Percentiles rank a stretch among this genome's conserved stretches.
Conservation (phyloP, 1,140 invertebrate genomes). For the Cephus cinctus region DNA sequence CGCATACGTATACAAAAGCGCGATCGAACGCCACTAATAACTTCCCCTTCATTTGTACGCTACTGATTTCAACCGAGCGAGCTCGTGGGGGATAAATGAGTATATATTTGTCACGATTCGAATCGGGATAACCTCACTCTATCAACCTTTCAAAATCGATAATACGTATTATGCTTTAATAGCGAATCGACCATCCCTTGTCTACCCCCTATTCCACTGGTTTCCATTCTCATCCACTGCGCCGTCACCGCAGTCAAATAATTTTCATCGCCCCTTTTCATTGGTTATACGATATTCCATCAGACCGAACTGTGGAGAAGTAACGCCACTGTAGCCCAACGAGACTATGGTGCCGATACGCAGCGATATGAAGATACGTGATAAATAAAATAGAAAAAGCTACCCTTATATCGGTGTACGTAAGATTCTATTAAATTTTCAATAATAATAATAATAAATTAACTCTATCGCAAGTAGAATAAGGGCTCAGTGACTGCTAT, state of each 20-base stretch:
- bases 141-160: conserved; percentile 32
- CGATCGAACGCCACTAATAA: conserved; percentile 3
- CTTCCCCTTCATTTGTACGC: background rate
- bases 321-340: no score
- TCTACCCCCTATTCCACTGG: background rate
- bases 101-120: conserved; percentile 31
- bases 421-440: no score
- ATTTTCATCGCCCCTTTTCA: conserved; percentile 13
- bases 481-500: conserved; percentile 4
- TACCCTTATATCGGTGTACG: no score
- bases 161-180: conserved; percentile 34
- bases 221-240: background rate
- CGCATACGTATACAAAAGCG: conserved; percentile 25
- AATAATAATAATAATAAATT: no score
- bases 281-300: conserved; percentile 23
- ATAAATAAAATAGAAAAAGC: no score
- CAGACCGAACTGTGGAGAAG: no score
- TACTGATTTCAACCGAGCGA: background rate
- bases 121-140: conserved; percentile 27
- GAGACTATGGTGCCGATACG: no score
- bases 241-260: conserved; percentile 13
- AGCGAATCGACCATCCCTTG: conserved; percentile 22
- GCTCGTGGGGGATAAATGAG: no score
- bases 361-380: no score
- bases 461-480: no score